Evolutionary conservation across 2,113 vertebrate genomes (phyloP), one percentile per base, ranked within the genome.

Genomic region (Fulica atra): DNA sequence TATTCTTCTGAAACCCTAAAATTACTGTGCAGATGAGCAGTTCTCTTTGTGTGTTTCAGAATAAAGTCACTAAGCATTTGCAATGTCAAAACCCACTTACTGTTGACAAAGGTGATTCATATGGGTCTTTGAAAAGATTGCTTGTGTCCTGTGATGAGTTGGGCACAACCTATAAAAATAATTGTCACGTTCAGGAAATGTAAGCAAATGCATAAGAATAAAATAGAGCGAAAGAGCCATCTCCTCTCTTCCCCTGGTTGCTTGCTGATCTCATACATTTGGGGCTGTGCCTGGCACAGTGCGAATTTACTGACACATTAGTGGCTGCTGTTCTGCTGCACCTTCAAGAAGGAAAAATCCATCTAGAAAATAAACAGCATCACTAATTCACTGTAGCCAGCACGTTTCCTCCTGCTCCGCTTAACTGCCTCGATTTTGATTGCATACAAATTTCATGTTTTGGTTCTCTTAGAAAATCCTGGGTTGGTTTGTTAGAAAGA

Each of bases 291-390:
- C 42, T 90, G 93, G 61, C 79, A 82, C 25, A 46, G 69, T 51
- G 57, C 44, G 93, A 76, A 94, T 95, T 88, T 97, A 96, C 88
- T 60, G 90, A 91, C 70, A 81, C 71, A 68, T 92, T 95, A 91
- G 88, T 80, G 72, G 84, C 51, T 91, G 88, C 93, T 92, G 60
- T 95, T 95, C 20, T n/a, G 68, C 86, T 96, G 86, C 79, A 89
- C 89, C 88, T 88, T 88, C 71, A 66, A 68, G 42, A 42, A 61
- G 48, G 63, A 93, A 77, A 96, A 96, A 70, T 83, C 79, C 2
- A 1, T 91, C 64, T 77, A 70, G 66, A 89, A 92, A 94, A 95
- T 90, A 90, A 96, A 92, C 5, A 20, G 20, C 46, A 50, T 88
- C 95, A 72, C 40, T 88, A 89, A 93, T 86, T 93, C 14, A 73